Base-by-base conservation (phyloP, 2,797 vertebrate species). In the Pseudotriccus pelzelni region DNA sequence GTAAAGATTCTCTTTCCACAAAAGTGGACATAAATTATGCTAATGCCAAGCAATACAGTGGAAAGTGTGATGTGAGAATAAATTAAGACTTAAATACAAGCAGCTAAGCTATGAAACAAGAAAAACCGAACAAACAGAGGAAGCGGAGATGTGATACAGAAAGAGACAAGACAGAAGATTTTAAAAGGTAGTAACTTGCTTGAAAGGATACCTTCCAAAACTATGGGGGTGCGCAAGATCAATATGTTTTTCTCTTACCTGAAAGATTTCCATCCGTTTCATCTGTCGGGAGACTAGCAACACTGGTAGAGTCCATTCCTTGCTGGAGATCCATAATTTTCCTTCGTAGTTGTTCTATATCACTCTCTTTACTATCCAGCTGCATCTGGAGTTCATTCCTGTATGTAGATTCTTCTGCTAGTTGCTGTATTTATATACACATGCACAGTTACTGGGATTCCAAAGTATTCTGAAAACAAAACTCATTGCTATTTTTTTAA, bases 361-460 rank as follows among this genome's bases (percentile, higher is more conserved):
- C 99, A 47, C 99, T 99, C 97, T 99, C 99, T 96, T 99, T 99
- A 97, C 99, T 99, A 97, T 99, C 99, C 94, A 99, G 96, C 96
- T 99, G 99, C 99, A 99, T 99, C 96, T 99, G 99, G 85, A 99
- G 98, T 96, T 99, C 99, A 44, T 98, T 99, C 97, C 98, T 99
- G 91, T 99, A 98, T 1, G 98, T 98, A 97, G 97, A 98, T 97
- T 99, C 99, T 97, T 99, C 99, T 50, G 96, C 97, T 93, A 99
- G 97, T 99, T 99, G 99, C 99, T 99, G 96, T 81, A 95, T 96
- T 94, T 95, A 72, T 50, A 91, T 4, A 93, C 14, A 97, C 49
- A 96, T 4, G 69, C 13, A 94, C 2, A 89, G 47, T 90, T 84
- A 96, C 23, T 68, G 80, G 67, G n/a, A 87, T 72, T 91, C 25